Evolutionary conservation across 2,113 vertebrate genomes (phyloP).

Genomic region (Scalopus aquaticus): DNA sequence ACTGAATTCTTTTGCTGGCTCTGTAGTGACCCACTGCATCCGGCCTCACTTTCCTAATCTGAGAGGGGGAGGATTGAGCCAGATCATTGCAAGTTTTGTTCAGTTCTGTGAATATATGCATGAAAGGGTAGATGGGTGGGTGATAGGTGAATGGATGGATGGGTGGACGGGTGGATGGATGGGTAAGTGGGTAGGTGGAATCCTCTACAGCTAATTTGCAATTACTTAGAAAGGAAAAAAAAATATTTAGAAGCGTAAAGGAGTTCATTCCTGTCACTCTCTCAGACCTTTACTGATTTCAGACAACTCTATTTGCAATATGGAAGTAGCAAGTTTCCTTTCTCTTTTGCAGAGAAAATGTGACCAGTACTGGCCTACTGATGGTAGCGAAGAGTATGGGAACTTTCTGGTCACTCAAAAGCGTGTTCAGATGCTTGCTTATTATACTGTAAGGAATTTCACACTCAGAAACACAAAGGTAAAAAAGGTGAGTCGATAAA

Average conservation of each 20-base stretch:
- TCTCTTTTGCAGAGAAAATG: conserved; percentile 92
- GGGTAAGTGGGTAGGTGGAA: too few species aligned
- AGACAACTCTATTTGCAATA: neutral
- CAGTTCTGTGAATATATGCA: neutral
- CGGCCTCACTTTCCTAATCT: neutral
- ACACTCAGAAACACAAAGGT: conserved; percentile 90
- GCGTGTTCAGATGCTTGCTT: conserved; percentile 89
- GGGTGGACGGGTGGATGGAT: too few species aligned
- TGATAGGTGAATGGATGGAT: too few species aligned
- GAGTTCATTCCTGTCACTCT: neutral
- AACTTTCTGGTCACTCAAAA: conserved; percentile 92
- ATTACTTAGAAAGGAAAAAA: neutral
- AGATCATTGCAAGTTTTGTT: neutral
- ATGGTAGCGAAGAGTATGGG: conserved; percentile 95
- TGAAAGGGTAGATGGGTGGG: too few species aligned
- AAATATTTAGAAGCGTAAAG: neutral
- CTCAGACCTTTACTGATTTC: neutral
- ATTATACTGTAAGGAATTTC: conserved; percentile 95
- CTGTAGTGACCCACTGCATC: neutral
- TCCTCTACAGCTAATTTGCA: neutral
- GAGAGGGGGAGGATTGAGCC: neutral
- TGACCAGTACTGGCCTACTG: conserved; percentile 97
- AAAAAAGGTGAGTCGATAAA: conserved; percentile 90
- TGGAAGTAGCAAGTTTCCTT: neutral
- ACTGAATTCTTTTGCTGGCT: neutral